phyloP scores from a whole-genome alignment of 2,113 vertebrate genomes.

The Rynchops niger region DNA sequence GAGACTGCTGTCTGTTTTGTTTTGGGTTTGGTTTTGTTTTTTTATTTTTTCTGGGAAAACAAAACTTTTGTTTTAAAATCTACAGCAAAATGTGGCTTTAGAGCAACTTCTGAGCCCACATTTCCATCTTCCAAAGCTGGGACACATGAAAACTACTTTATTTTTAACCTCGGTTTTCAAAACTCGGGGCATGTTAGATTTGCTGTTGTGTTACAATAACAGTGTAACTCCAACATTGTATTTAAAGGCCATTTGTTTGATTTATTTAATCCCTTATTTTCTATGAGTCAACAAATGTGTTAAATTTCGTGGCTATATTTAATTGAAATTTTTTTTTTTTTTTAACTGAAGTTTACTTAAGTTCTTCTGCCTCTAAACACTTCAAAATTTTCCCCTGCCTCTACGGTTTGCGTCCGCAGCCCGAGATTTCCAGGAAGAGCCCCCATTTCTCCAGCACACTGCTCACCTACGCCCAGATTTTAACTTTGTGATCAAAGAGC shows the following conservation, averaged over 20 bases:
- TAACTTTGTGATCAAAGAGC: neutral
- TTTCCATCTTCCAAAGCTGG: neutral
- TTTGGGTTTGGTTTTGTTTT: neutral
- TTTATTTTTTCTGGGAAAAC: fast-evolving
- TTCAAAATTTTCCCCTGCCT: neutral
- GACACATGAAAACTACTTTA: neutral
- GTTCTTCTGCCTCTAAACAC: neutral
- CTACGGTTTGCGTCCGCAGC: fast-evolving
- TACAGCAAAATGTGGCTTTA: fast-evolving
- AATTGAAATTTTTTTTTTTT: neutral
- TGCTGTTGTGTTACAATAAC: neutral
- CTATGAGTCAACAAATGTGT: neutral
- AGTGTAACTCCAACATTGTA: neutral
- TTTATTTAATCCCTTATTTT: neutral
- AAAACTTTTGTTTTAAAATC: neutral
- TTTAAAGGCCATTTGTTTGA: neutral
- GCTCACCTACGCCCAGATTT: fast-evolving
- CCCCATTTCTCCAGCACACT: neutral
- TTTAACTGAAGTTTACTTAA: too few relatives aligned
- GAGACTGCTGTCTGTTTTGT: neutral
- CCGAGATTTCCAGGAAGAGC: neutral
- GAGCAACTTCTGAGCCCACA: fast-evolving
- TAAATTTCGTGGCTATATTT: neutral
- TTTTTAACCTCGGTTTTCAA: neutral
- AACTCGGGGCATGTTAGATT: fast-evolving